Conservation (phyloP, 2,888 invertebrate genomes). For the Automeris io region DNA sequence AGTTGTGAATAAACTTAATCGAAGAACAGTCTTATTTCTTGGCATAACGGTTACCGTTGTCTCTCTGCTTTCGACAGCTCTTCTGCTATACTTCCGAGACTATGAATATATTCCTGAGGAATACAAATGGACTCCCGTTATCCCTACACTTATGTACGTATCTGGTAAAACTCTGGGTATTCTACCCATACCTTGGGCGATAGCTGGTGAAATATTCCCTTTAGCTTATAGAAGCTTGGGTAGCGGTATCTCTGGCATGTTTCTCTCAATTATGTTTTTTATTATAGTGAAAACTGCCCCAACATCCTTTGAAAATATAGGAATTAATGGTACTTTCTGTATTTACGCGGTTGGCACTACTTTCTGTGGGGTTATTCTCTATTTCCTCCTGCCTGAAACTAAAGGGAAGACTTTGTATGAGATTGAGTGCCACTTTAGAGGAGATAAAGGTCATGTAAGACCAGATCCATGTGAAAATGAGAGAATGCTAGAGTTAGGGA, state of each 20-base stretch:
- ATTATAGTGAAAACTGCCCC: conserved; percentile 81
- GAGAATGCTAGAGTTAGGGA: conserved; percentile 55
- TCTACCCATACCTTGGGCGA: conserved; percentile 82
- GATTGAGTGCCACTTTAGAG: conserved; percentile 78
- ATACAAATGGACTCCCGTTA: conserved; percentile 62
- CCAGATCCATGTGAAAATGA: conserved; percentile 37
- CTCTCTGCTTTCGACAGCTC: conserved; percentile 70
- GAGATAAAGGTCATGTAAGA: conserved; percentile 24
- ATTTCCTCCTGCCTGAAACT: conserved; percentile 81
- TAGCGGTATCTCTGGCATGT: conserved; percentile 79
- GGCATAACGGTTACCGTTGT: conserved; percentile 78
- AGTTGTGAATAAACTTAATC: conserved; percentile 75
- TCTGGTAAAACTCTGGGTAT: conserved; percentile 78
- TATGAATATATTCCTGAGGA: conserved; percentile 42
- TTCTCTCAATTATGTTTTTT: conserved; percentile 80
- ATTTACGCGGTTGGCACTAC: conserved; percentile 75
- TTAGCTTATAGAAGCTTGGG: conserved; percentile 79
- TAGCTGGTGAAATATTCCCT: conserved; percentile 84
- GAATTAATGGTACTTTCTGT: conserved; percentile 77
- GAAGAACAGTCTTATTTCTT: conserved; percentile 78
- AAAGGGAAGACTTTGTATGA: conserved; percentile 81
- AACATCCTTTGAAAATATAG: conserved; percentile 65
- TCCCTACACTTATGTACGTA: conserved; percentile 74
- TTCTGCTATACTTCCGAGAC: conserved; percentile 55
- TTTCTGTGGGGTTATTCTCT: conserved; percentile 76